Percentiles rank a stretch among this genome's conserved stretches.
phyloP scores from a whole-genome alignment of 2,113 vertebrate species.

The Protobothrops mucrosquamatus region DNA sequence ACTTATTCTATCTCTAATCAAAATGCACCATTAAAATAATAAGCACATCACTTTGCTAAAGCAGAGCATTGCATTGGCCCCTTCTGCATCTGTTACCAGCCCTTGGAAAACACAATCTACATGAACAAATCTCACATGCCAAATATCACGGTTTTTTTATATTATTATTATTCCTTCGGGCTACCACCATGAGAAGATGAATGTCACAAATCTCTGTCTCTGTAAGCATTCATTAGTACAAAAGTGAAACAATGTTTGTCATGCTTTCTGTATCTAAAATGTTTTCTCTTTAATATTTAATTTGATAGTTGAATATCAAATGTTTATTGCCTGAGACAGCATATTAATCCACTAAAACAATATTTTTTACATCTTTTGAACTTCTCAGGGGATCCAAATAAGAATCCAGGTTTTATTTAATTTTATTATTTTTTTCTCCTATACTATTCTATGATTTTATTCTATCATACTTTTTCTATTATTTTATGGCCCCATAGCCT shows the following conservation, averaged over 20 bases:
- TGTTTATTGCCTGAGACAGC: background rate
- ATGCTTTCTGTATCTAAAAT: background rate
- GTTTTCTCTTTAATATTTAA: slow-evolving; percentile 13
- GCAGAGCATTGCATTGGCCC: no score
- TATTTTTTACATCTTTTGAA: slow-evolving; percentile 11
- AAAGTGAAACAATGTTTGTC: background rate
- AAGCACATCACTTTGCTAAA: background rate
- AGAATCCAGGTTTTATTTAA: background rate
- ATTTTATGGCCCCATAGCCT: background rate
- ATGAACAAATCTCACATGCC: background rate
- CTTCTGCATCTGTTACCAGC: background rate
- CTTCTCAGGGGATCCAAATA: background rate
- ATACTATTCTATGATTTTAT: background rate
- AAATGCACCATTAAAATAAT: background rate
- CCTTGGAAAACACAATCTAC: background rate
- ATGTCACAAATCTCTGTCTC: background rate
- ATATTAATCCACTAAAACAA: background rate
- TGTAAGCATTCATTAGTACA: background rate
- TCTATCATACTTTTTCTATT: background rate
- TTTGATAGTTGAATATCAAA: background rate
- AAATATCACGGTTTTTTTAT: background rate
- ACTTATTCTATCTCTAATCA: background rate
- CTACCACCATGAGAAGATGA: background rate
- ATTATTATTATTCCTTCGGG: background rate
- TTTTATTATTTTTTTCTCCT: background rate